Percentiles rank a stretch among this genome's conserved stretches.
phyloP scores from a whole-genome alignment of 2,113 vertebrate species.

The Microcebus ravelobensis region DNA sequence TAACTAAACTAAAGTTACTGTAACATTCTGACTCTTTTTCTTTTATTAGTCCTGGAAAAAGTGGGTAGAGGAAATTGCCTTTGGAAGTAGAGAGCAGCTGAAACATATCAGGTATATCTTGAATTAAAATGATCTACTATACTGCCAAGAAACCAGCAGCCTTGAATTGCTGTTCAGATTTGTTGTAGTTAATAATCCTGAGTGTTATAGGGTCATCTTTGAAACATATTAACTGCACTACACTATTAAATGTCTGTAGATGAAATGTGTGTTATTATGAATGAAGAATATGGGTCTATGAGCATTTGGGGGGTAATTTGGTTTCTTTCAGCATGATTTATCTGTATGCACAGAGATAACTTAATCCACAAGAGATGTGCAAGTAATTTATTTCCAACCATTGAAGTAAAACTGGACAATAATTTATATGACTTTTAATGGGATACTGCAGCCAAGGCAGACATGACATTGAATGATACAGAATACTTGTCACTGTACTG shows the following conservation, averaged over 20 bases:
- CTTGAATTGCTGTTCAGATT: conserved; percentile 65
- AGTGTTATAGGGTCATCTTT: conserved; percentile 72
- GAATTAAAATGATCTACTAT: conserved; percentile 64
- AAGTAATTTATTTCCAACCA: conserved; percentile 80
- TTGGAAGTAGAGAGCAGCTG: background rate
- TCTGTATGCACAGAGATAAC: conserved; percentile 68
- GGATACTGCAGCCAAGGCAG: conserved; percentile 56
- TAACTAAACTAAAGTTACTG: background rate
- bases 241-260: conserved; percentile 77
- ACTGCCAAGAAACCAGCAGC: conserved; percentile 61
- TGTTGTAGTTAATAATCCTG: conserved; percentile 72
- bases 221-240: conserved; percentile 76
- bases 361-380: conserved; percentile 77
- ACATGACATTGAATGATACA: conserved; percentile 71
- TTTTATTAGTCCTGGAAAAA: conserved; percentile 37
- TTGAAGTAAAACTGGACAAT: conserved; percentile 76
- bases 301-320: conserved; percentile 75
- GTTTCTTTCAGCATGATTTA: conserved; percentile 76
- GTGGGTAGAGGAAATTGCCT: background rate
- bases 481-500: conserved; percentile 46
- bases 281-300: conserved; percentile 69
- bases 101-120: conserved; percentile 41
- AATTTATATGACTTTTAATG: conserved; percentile 80
- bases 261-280: conserved; percentile 76
- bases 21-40: conserved; percentile 7